phyloP scores from a whole-genome alignment of 2,113 vertebrate species.

The Bagarius yarrelli region DNA sequence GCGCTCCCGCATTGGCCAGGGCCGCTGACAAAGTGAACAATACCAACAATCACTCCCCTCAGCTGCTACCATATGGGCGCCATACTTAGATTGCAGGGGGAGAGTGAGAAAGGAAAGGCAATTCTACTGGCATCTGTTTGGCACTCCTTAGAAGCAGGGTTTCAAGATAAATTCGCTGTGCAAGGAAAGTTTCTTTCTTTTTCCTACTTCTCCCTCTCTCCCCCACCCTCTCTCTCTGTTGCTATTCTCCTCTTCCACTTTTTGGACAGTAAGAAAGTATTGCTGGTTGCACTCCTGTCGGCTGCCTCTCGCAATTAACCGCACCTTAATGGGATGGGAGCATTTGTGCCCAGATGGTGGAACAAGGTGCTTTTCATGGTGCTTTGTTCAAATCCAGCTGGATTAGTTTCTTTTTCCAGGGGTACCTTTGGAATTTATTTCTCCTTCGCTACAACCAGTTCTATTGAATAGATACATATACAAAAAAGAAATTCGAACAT shows the following conservation, averaged over 20 bases:
- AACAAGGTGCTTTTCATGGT: constrained; percentile 68
- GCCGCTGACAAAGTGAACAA: constrained; percentile 81
- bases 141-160: constrained; percentile 62
- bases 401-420: constrained; percentile 65
- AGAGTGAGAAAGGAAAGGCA: constrained; percentile 55
- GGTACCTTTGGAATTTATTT: constrained; percentile 68
- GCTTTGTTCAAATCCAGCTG: constrained; percentile 70
- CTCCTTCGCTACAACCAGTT: constrained; percentile 41
- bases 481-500: neutral
- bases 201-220: constrained; percentile 13
- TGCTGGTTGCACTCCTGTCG: constrained; percentile 65
- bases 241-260: constrained; percentile 35
- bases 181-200: constrained; percentile 56
- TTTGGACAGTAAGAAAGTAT: constrained; percentile 66
- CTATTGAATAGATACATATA: neutral
- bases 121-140: constrained; percentile 75
- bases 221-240: neutral
- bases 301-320: constrained; percentile 68
- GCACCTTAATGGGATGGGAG: constrained; percentile 71
- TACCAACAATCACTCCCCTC: constrained; percentile 77
- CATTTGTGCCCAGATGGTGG: constrained; percentile 70
- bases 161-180: constrained; percentile 62
- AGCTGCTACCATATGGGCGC: constrained; percentile 77
- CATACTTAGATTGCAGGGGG: constrained; percentile 68
- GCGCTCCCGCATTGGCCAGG: constrained; percentile 67